Evolutionary conservation across 2,797 vertebrate species (phyloP).

Genomic region (Crenuchus spilurus): DNA sequence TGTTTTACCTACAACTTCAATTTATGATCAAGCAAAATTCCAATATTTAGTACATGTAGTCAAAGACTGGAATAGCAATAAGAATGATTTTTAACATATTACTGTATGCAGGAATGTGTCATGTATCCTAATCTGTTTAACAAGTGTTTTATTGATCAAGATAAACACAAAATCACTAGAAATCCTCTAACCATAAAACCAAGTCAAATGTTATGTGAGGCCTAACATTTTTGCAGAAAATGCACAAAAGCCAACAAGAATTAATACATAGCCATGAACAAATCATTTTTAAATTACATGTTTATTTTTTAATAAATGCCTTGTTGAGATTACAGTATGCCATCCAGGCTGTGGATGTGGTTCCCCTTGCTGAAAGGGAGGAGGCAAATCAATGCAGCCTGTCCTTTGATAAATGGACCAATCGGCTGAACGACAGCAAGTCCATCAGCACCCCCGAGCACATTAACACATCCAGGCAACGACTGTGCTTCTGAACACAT

Average conservation of each 20-base stretch:
- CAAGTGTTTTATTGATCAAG: not conserved
- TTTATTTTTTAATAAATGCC: constrained; percentile 73
- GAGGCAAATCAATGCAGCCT: constrained; percentile 72
- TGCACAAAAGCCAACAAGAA: constrained; percentile 32
- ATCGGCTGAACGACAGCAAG: constrained; percentile 76
- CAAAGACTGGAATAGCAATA: not conserved
- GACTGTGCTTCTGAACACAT: constrained; percentile 60
- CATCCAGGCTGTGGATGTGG: constrained; percentile 65
- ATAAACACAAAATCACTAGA: not conserved
- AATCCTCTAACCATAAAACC: constrained; percentile 1
- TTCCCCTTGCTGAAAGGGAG: constrained; percentile 68
- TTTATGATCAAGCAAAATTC: not conserved
- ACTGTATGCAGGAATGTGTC: not conserved
- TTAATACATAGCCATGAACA: constrained; percentile 64
- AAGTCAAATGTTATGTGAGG: too few relatives aligned
- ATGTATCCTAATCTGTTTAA: not conserved
- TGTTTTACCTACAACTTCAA: not conserved
- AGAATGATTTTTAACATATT: not conserved
- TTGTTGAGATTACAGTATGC: constrained; percentile 67
- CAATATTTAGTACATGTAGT: not conserved
- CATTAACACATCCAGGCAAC: constrained; percentile 67
- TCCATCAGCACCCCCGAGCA: constrained; percentile 68
- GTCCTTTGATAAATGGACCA: constrained; percentile 79
- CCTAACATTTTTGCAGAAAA: not conserved
- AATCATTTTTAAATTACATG: constrained; percentile 70